A percentile compares a stretch with the other conserved stretches of the same genome.
phyloP scores from a whole-genome alignment of 2,113 vertebrate species.

The Lonchura striata region DNA sequence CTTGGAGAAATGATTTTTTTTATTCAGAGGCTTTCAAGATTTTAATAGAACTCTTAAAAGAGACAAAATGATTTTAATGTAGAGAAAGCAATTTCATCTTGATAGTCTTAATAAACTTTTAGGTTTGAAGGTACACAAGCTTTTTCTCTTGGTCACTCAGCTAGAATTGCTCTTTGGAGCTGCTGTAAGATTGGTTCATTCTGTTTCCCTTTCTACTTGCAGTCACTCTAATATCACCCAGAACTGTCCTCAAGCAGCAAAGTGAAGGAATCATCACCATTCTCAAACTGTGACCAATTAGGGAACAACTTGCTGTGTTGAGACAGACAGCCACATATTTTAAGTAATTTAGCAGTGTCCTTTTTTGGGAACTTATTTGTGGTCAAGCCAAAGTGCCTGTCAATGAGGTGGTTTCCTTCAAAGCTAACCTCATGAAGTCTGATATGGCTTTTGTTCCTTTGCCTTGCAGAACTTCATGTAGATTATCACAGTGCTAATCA shows the following conservation, averaged over 20 bases:
- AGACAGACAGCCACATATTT: neutral
- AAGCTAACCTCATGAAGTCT: neutral
- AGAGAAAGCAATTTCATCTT: neutral
- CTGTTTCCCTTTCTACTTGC: neutral
- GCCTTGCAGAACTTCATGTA: neutral
- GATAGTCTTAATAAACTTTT: neutral
- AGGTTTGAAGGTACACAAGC: neutral
- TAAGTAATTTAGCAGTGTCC: neutral
- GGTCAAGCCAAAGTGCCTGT: neutral
- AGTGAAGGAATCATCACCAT: neutral
- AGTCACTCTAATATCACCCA: neutral
- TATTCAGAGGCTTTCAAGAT: neutral
- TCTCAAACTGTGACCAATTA: neutral
- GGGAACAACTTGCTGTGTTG: neutral
- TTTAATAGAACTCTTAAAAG: neutral
- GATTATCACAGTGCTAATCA: neutral
- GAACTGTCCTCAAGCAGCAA: neutral
- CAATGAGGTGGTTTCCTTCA: neutral
- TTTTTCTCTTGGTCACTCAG: neutral
- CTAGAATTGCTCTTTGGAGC: neutral
- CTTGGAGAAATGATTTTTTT: neutral
- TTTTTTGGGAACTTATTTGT: neutral
- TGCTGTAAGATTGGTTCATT: neutral
- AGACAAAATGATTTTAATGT: neutral
- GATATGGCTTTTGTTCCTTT: neutral